Percentiles rank a stretch among this genome's conserved stretches.
Conservation (phyloP, 2,888 invertebrate species). For the Acanthococcus lagerstroemiae region DNA sequence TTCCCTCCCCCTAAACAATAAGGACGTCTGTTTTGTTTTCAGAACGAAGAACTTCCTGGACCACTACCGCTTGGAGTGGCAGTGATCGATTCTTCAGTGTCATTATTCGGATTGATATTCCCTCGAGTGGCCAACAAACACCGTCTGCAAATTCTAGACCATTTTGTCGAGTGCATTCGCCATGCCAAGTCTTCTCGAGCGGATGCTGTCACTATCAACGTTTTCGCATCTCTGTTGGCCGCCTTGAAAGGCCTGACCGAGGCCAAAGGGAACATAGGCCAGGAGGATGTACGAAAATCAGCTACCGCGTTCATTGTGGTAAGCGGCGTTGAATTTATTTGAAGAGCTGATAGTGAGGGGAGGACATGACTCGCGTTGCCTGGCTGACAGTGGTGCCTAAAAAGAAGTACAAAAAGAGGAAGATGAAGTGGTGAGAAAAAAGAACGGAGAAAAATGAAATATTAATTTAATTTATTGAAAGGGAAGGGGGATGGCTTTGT, state of each 20-base stretch:
- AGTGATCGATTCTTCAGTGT: slow-evolving; percentile 89
- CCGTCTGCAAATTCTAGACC: slow-evolving; percentile 92
- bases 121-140: slow-evolving; percentile 92
- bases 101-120: slow-evolving; percentile 87
- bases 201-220: slow-evolving; percentile 92
- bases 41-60: slow-evolving; percentile 57
- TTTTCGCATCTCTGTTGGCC: slow-evolving; percentile 83
- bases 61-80: slow-evolving; percentile 89
- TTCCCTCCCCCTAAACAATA: background rate
- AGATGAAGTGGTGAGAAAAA: no score
- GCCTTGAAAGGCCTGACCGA: slow-evolving; percentile 82
- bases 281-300: slow-evolving; percentile 80
- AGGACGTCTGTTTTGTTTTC: slow-evolving; percentile 26
- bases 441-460: no score
- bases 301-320: slow-evolving; percentile 71
- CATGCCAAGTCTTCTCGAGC: slow-evolving; percentile 86
- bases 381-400: no score
- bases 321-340: no score
- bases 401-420: no score
- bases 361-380: no score
- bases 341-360: no score
- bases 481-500: no score
- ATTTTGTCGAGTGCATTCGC: slow-evolving; percentile 88
- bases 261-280: slow-evolving; percentile 71
- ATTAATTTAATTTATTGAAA: no score